Evolutionary conservation across 2,113 vertebrate species (phyloP), one percentile per base, ranked within the genome.

Genomic region (Eonycteris spelaea): DNA sequence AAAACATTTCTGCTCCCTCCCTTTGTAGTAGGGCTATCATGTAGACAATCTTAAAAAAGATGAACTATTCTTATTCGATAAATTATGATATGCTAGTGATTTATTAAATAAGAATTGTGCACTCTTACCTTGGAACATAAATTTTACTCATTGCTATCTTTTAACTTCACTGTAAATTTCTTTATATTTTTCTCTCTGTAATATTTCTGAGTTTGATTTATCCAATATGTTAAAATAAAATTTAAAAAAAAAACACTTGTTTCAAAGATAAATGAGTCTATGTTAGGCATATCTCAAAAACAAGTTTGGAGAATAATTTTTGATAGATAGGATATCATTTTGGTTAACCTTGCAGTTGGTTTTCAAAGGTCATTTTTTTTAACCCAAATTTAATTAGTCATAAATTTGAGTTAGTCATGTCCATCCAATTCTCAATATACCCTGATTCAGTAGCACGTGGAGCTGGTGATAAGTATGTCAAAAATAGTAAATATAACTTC

Each of bases 211-310:
- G 1, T 91, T 96, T 96, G 73, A 97, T 96, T 95, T 78, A 90
- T 90, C 59, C 9, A 86, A 21, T 61, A 53, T 86, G 35, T 53
- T 77, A 7, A 70, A 43, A 96, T 74, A 11, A 45, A 9, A 45
- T n/a, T n/a, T n/a, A n/a, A n/a, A n/a, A n/a, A 48, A 15, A 51
- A 51, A 51, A 2, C 48, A 82, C 7, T 91, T n/a, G 73, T 26
- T 93, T 40, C 87, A 91, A 96, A 96, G 67, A 93, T 28, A 93
- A 95, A 89, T 89, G 55, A 97, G 55, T 59, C 51, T 45, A 90
- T 38, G 38, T 11, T 83, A 2, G 28, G 3, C 43, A 48, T 65
- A 93, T 22, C 38, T 94, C 89, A 91, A 96, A 97, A 96, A 93
- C 59, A 84, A 65, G n/a, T 77, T 63, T 87, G 26, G 21, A 80